These are phyloP conservation scores for Clarias macrocephalus DNA, from an alignment of 2,113 vertebrate genomes.

Conservation along the genomic window DNA sequence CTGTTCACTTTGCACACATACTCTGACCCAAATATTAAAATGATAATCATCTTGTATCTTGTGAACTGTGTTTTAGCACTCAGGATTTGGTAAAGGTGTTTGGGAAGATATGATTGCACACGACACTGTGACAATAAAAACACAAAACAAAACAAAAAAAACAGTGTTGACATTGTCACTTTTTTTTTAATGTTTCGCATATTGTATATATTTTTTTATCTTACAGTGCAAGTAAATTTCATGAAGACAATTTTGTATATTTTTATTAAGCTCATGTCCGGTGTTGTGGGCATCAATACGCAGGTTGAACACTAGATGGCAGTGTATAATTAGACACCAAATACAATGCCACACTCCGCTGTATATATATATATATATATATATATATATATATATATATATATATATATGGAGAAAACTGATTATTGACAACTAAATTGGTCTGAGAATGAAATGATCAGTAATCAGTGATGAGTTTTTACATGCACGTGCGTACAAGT, in stretches of 20 bases:
- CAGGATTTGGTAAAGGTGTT: background rate
- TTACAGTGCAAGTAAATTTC: background rate
- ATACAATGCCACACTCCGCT: constrained; percentile 41
- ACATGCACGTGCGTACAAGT: background rate
- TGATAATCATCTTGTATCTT: constrained; percentile 46
- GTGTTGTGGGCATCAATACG: too few species aligned
- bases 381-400: background rate
- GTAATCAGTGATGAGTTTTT: background rate
- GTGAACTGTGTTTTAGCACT: constrained; percentile 10
- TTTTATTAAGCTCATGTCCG: background rate
- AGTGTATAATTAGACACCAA: constrained; percentile 48
- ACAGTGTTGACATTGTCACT: constrained; percentile 36
- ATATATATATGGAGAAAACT: too few species aligned
- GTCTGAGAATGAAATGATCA: background rate
- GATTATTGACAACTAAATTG: background rate
- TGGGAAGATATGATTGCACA: background rate
- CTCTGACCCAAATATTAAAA: constrained; percentile 57
- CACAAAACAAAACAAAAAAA: background rate
- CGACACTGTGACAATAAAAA: background rate
- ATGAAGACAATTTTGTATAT: background rate
- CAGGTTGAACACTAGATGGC: constrained; percentile 45
- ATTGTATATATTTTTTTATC: background rate
- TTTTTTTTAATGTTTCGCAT: background rate
- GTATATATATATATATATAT: background rate
- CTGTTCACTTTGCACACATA: background rate